A percentile compares a stretch with the other conserved stretches of the same genome.
These are phyloP conservation scores for Lasioglossum albipes DNA, from an alignment of 1,140 invertebrate genomes.

Conservation along the genomic window DNA sequence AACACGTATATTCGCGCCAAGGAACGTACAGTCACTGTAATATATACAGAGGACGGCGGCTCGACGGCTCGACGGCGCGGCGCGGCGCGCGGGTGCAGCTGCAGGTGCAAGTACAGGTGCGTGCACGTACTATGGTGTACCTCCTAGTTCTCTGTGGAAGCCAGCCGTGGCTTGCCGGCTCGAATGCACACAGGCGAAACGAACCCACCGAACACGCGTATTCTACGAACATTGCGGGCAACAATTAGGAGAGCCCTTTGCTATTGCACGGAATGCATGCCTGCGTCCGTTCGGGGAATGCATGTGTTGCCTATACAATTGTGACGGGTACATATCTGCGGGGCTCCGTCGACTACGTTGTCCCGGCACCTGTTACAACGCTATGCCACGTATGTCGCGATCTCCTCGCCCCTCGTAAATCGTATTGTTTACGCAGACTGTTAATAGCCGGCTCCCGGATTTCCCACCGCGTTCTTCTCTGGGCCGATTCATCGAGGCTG, in stretches of 20 bases:
- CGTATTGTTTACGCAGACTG: slow-evolving; percentile 23
- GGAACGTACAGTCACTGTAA: slow-evolving; percentile 52
- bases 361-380: slow-evolving; percentile 20
- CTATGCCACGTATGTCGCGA: slow-evolving; percentile 25
- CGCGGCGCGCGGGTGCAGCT: neutral
- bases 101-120: neutral
- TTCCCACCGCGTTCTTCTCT: neutral
- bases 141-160: neutral
- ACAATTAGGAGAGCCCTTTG: slow-evolving; percentile 62
- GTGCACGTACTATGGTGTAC: slow-evolving; percentile 28
- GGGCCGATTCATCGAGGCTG: no score
- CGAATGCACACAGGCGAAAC: slow-evolving; percentile 34
- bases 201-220: slow-evolving; percentile 36
- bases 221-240: slow-evolving; percentile 57
- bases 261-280: slow-evolving; percentile 44
- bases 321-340: slow-evolving; percentile 45
- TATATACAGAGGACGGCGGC: slow-evolving; percentile 40
- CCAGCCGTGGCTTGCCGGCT: neutral
- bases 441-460: neutral
- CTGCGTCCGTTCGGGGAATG: slow-evolving; percentile 41
- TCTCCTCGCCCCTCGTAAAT: slow-evolving; percentile 8
- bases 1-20: slow-evolving; percentile 63
- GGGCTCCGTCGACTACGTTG: neutral
- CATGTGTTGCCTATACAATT: slow-evolving; percentile 45
- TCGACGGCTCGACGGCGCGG: no score